Conservation (phyloP, 2,888 invertebrate species). For the Merodon equestris region DNA sequence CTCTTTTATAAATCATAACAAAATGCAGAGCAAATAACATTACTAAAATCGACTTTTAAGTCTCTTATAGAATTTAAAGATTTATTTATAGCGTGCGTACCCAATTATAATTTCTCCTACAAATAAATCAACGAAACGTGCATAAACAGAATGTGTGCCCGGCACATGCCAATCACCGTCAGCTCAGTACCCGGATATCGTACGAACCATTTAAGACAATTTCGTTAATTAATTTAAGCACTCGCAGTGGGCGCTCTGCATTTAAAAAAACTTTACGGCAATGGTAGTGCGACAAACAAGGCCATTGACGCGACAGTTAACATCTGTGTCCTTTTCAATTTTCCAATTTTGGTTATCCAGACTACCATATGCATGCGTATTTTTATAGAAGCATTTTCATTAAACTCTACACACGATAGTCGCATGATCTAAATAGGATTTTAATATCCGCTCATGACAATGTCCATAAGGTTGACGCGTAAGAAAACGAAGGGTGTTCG, state of each 20-base stretch:
- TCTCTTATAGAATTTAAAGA: too few relatives aligned
- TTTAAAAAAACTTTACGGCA: constrained; percentile 45
- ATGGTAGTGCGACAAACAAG: constrained; percentile 44
- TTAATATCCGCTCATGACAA: background rate
- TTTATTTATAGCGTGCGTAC: too few relatives aligned
- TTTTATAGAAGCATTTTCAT: constrained; percentile 56
- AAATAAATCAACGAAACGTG: background rate
- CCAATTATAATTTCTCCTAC: too few relatives aligned
- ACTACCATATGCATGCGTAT: constrained; percentile 53
- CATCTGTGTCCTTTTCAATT: constrained; percentile 61
- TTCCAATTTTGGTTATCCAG: constrained; percentile 39
- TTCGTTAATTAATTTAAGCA: constrained; percentile 66
- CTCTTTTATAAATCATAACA: too few relatives aligned
- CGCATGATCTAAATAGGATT: constrained; percentile 37
- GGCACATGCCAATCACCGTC: constrained; percentile 61
- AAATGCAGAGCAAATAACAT: too few relatives aligned
- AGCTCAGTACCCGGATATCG: constrained; percentile 62
- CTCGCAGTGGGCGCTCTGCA: constrained; percentile 60
- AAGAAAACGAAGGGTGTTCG: background rate
- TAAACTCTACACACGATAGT: background rate
- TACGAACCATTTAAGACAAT: constrained; percentile 61
- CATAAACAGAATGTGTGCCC: constrained; percentile 13
- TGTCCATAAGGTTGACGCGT: background rate
- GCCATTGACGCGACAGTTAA: constrained; percentile 33
- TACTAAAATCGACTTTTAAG: too few relatives aligned